Evolutionary conservation across 1,140 invertebrate genomes (phyloP), one percentile per base, ranked within the genome.

Genomic region (Lasaia peninsularis): DNA sequence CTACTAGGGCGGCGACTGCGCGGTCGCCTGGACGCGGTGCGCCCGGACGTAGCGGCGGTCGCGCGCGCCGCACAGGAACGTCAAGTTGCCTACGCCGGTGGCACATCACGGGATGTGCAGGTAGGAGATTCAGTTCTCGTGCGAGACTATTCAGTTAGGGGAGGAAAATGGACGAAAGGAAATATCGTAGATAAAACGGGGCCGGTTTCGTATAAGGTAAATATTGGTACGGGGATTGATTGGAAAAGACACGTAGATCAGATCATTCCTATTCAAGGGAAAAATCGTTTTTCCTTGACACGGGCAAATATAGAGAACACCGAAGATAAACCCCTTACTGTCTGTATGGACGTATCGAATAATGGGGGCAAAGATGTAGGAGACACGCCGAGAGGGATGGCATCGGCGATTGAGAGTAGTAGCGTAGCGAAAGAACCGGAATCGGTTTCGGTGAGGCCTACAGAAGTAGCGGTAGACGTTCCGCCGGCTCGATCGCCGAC

Each of bases 181-280:
- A 21, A 18, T 2, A 56, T 75, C 3, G n/a, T 28, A 1, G 20
- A 55, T 11, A 35, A 11, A 14, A 68, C 69, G 0, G 73, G 68
- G 11, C 70, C 70, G 31, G 52, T 72, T 2, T 71, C 68, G 0
- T 71, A 69, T 55, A 75, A 65, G 50, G 62, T 72, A 12, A 40
- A 66, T 3, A 6, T 67, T 1, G 63, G 60, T 0, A 20, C 58
- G n/a, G 67, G 59, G 3, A 12, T 33, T 0, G 31, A 52, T n/a
- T 69, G 60, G 67, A 59, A 65, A 28, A 58, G 68, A 21, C 67
- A 70, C 24, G 20, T 33, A 14, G 65, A 76, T 32, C 67, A 71
- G 51, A 56, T 73, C 1, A 63, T 68, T 32, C 8, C 32, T 9
- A 16, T 21, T n/a, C 34, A 12, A 14, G 12, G 10, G n/a, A n/a